Base-by-base conservation (phyloP, 2,113 vertebrate genomes). In the Charina bottae region DNA sequence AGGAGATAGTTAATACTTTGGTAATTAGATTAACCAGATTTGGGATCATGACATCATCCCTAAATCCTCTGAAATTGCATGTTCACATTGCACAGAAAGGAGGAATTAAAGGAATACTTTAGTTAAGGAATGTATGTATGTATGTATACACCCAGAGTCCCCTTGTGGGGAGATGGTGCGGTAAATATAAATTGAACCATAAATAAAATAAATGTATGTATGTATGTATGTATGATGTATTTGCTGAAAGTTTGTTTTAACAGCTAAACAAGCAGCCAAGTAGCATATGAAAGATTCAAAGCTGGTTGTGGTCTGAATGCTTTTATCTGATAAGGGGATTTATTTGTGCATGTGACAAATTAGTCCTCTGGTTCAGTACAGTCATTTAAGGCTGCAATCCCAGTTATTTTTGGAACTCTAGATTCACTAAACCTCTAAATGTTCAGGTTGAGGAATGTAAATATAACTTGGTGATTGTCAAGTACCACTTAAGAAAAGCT, bases 21-120 rank as follows among this genome's bases (percentile, higher is more conserved):
- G 21, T 83, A 10, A n/a, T 90, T 83, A 90, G 19, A 55, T 90
- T 83, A 54, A 53, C 15, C 26, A 89, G 15, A 89, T 89, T 89
- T 53, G 87, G 26, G 26, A 2, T 53, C 88, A 28, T 28, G 58
- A 26, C 26, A 53, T 9, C 53, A 64, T 26, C 24, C 28, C 9
- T 28, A 89, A 28, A 64, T 64, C 8, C 6, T 37, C 53, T 55
- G 26, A 85, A 55, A n/a, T 85, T 49, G 7, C 15, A 56, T 56
- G 7, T 54, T 88, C 33, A 24, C 19, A 11, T 26, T 42, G 19
- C 12, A 17, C 58, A 26, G 23, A 78, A 4, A 83, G 15, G 26
- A 58, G 37, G 24, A 46, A 83, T 90, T 58, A 83, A 42, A 90
- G 13, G 6, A 28, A 28, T 46, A 28, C 59, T 83, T 58, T 59